Evolutionary conservation across 2,113 vertebrate genomes (phyloP).

Genomic region (Dolichotis patagonum): DNA sequence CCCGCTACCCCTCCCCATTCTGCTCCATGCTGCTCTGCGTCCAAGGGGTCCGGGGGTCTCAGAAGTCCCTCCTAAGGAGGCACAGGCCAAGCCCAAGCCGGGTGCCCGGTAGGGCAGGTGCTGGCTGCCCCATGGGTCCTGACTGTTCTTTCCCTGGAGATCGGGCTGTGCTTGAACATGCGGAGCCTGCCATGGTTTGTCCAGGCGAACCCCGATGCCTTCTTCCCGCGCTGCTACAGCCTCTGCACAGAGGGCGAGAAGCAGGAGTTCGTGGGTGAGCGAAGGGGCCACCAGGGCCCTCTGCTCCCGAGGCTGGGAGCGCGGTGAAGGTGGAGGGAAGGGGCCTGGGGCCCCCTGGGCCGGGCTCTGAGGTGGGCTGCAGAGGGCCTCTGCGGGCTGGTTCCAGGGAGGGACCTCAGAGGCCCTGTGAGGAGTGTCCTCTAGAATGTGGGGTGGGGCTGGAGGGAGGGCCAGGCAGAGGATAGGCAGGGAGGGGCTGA

Average conservation of each 20-base stretch:
- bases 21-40: not conserved
- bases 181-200: conserved; percentile 78
- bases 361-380: not conserved
- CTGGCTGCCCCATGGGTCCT: not conserved
- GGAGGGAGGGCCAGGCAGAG: not conserved
- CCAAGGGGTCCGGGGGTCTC: not conserved
- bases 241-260: conserved; percentile 75
- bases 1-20: not conserved
- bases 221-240: conserved; percentile 81
- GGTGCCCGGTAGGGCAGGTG: not conserved
- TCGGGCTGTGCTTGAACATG: conserved; percentile 82
- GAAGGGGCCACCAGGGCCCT: not conserved
- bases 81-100: not conserved
- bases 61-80: not conserved
- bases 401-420: not conserved
- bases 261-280: conserved; percentile 80
- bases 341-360: not conserved
- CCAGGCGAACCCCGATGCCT: conserved; percentile 70
- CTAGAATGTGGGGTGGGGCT: not conserved
- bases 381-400: fast-evolving
- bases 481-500: not conserved
- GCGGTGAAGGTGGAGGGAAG: not conserved
- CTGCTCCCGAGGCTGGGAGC: not conserved
- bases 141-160: conserved; percentile 52
- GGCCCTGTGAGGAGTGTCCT: not conserved